A percentile compares a stretch with the other conserved stretches of the same genome.
Conservation (phyloP, 2,888 invertebrate species). For the Hedychridium roseum region DNA sequence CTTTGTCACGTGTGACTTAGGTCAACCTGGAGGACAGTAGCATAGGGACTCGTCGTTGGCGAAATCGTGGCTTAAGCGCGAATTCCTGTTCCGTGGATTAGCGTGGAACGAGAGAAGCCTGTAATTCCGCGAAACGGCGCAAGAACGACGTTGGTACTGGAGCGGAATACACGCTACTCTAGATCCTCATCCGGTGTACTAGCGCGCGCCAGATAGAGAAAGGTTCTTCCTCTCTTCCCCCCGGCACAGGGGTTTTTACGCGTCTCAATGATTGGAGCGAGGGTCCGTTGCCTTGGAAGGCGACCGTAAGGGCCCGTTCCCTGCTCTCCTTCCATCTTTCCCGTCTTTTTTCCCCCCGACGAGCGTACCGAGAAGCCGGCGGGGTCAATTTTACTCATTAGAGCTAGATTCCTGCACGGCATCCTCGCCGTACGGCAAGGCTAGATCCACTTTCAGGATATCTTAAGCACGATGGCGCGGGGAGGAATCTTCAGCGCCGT, state of each 20-base stretch:
- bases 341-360: conserved; percentile 1
- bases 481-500: conserved; percentile 37
- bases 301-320: not conserved
- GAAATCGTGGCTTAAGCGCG: conserved; percentile 39
- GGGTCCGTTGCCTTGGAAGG: no score
- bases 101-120: conserved; percentile 25
- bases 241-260: conserved; percentile 18
- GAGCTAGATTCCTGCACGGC: conserved; percentile 60
- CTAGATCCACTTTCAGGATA: no score
- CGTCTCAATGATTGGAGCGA: no score
- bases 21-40: no score
- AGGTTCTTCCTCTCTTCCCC: conserved; percentile 15
- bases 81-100: conserved; percentile 48
- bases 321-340: not conserved
- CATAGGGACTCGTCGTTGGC: no score
- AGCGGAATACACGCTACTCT: conserved; percentile 21
- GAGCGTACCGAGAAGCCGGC: conserved; percentile 17
- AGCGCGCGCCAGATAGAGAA: conserved; percentile 15
- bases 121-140: conserved; percentile 46
- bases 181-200: conserved; percentile 37
- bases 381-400: conserved; percentile 60
- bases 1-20: no score
- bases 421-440: conserved; percentile 27
- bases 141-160: conserved; percentile 34
- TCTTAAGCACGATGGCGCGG: no score